Evolutionary conservation across 2,888 invertebrate species (phyloP), one percentile per base, ranked within the genome.

Genomic region (Lepetodrilus schrolli): DNA sequence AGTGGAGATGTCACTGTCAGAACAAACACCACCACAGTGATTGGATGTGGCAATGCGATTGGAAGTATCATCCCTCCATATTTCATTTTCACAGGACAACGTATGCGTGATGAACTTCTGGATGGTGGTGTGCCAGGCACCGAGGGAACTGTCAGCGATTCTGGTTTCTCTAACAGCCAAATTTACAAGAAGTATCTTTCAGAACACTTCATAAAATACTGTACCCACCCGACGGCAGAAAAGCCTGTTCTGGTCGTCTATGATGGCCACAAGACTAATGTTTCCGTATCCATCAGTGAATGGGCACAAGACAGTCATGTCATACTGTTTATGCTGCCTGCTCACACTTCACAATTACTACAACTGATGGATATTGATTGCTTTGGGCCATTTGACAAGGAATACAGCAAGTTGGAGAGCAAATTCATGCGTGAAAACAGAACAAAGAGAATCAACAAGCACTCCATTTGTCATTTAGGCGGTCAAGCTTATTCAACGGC

Each of bases 21-120:
- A 37, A 7, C 37, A 37, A 37, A 10, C 10, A 37, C 37, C 10
- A 37, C 37, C 5, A 37, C 37, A 7, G 8, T 10, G 49, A 49
- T 49, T 10, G 49, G 49, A n/a, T 49, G 49, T 20, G 49, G 49
- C 49, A n/a, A 49, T 49, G 49, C 49, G 5, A 49, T 49, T 49
- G 49, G 49, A 5, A 49, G n/a, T 20, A n/a, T 20, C 49, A 49
- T 49, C 17, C 5, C n/a, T 17, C 49, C 49, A 17, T 49, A 49
- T n/a, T 49, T 49, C 49, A 49, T 49, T n/a, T 49, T 49, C 49
- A n/a, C 5, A 20, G 49, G 49, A 10, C 49, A 49, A n/a, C 49
- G 49, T 10, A 49, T 49, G 49, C 49, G 49, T 5, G 49, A 49
- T 17, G 49, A 49, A 20, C 20, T n/a, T 17, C n/a, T 49, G 17